Evolutionary conservation across 2,797 vertebrate species (phyloP).

Genomic region (Tangara arthus): DNA sequence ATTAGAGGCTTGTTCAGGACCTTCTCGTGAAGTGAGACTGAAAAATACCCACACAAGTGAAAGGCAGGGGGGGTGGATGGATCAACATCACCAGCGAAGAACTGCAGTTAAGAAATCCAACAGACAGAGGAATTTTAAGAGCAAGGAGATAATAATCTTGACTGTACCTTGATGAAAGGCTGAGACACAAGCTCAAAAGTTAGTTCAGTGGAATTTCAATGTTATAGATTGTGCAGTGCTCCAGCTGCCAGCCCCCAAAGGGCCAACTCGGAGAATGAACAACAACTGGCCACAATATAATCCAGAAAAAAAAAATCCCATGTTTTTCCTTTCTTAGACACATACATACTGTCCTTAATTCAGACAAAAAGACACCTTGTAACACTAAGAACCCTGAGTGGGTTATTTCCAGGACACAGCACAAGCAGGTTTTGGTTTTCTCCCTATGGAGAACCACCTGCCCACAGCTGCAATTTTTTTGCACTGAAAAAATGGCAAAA

Average conservation of each 20-base stretch:
- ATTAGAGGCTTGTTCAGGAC: conserved; percentile 33
- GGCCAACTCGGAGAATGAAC: neutral
- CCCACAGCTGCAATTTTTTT: neutral
- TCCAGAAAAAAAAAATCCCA: accelerated
- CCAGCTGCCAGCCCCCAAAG: neutral
- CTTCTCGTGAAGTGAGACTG: neutral
- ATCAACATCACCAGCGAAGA: neutral
- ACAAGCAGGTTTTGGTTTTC: neutral
- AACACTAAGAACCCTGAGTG: neutral
- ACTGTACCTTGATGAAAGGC: neutral
- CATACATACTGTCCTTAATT: neutral
- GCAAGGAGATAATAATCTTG: neutral
- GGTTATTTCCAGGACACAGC: neutral
- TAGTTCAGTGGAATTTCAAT: neutral
- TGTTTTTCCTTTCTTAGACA: neutral
- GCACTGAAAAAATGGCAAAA: neutral
- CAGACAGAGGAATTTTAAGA: neutral
- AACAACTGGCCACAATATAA: neutral
- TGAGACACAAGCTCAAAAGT: neutral
- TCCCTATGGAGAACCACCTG: neutral
- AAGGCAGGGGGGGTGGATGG: neutral
- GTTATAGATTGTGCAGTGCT: accelerated
- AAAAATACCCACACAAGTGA: neutral
- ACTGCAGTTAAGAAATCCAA: neutral
- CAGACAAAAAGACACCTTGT: neutral